Evolutionary conservation across 2,113 vertebrate species (phyloP), one percentile per base, ranked within the genome.

Genomic region (Cynopterus brachyotis): DNA sequence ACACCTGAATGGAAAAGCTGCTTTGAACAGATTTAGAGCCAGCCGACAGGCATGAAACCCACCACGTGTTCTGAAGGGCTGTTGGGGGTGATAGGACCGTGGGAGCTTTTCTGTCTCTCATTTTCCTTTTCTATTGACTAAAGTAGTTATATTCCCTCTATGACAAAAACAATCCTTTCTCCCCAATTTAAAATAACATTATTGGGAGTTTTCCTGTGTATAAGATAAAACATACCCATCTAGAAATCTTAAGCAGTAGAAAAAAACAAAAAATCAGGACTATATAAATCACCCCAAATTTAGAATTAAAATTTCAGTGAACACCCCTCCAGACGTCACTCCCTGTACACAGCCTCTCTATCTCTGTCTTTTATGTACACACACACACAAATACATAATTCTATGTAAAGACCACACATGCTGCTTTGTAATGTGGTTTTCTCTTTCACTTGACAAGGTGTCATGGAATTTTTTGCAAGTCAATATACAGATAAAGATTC

Each of bases 381-480:
- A 32, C 53, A 32, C 37, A 37, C 42, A 62, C 24, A 50, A 20
- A 72, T 11, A 32, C 17, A 26, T 13, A 53, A 80, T 57, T 91
- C 88, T 80, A 60, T 84, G 55, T 57, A 66, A 91, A 95, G 30
- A 81, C n/a, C 12, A 32, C 32, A 45, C 5, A 3, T 30, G 60
- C 70, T 84, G 64, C 70, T 95, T 96, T 70, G 37, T 40, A 70
- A 60, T 45, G 5, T 72, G 30, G 17, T 3, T 93, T 85, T 90
- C 85, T 96, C 83, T 89, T 84, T 87, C 87, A 88, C 81, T 95
- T 59, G n/a, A 24, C 35, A 67, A 94, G 55, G 86, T 96, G 87
- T 96, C 85, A 73, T 67, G 85, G 75, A 96, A 94, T 91, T 82
- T 97, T 94, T 93, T 93, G 76, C 95, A 88, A 76, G 45, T 93